Percentiles rank a stretch among this genome's conserved stretches.
Evolutionary conservation across 64 coral and sea anemone genomes (phyloP).

Genomic region (Porites lutea): DNA sequence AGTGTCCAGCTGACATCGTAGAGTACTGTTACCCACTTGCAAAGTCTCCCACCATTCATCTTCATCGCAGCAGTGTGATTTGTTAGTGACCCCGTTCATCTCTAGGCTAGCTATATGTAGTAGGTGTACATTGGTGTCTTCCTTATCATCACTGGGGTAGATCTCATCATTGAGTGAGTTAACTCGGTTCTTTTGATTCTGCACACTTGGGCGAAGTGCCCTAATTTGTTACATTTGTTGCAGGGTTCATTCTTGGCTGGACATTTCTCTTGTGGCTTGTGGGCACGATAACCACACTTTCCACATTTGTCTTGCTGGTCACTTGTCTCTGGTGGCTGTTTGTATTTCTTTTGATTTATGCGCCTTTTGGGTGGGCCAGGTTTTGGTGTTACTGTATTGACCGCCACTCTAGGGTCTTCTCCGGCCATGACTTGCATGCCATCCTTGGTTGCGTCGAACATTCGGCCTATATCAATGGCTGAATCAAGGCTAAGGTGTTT

Average conservation of each 20-base stretch:
- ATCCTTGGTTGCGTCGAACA: background rate
- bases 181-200: slow-evolving; percentile 17
- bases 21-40: background rate
- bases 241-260: slow-evolving; percentile 33
- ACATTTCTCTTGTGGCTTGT: slow-evolving; percentile 43
- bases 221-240: slow-evolving; percentile 19
- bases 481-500: background rate
- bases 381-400: background rate
- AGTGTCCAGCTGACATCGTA: slow-evolving; percentile 16
- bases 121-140: background rate
- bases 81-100: background rate
- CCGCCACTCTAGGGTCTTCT: background rate
- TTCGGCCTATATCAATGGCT: background rate
- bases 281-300: slow-evolving; percentile 6
- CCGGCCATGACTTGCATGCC: background rate
- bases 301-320: background rate
- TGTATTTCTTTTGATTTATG: background rate
- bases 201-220: slow-evolving; percentile 55
- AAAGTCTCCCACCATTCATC: slow-evolving; percentile 54
- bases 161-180: background rate
- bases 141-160: slow-evolving; percentile 32
- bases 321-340: background rate
- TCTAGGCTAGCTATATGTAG: slow-evolving; percentile 24
- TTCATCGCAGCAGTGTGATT: too few species aligned
- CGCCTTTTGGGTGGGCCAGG: background rate